Base-by-base conservation (phyloP, 1,140 invertebrate genomes). In the Cotesia vestalis region DNA sequence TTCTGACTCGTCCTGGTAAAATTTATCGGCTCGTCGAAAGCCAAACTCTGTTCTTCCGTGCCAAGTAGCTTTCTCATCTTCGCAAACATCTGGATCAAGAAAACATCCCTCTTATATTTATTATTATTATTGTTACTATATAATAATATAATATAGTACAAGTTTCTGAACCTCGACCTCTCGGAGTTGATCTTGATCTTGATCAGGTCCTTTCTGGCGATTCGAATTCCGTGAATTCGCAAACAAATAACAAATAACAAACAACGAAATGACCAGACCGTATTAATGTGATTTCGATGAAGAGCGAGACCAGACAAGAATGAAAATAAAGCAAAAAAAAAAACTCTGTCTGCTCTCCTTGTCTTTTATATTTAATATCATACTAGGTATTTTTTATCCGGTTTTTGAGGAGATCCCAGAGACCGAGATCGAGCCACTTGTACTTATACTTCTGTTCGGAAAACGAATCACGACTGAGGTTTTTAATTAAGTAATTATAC, bases 401-500 rank as follows among this genome's bases (percentile, higher is more conserved):
- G 11, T 64, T 27, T 67, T 53, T 51, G 36, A n/a, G 27, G 11
- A 46, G 40, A 46, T 46, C 40, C 1, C 40, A 67, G 17, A 17
- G 17, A 17, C 17, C 0, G 17, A 17, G 17, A 17, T 17, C 17
- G 17, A 67, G 14, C 14, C 64, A 72, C 27, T 27, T 27, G 27
- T 27, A 72, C 27, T 27, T 27, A 3, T 27, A 72, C 55, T 72
- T 72, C 64, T 72, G 64, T 72, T 67, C 36, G 20, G 64, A 61
- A 72, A 66, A 60, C 52, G 35, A 72, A 67, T 61, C 55, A 35
- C 55, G 14, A 5, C 27, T 46, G 34, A 36, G 55, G 63, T 60
- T 72, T 71, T 72, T 72, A 72, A 72, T 72, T 72, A 72, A 72
- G 71, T 66, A 72, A 72, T 72, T 72, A 72, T 72, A 67, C 66